Conservation (phyloP, 2,888 invertebrate species). For the Ferdinandea cuprea region DNA sequence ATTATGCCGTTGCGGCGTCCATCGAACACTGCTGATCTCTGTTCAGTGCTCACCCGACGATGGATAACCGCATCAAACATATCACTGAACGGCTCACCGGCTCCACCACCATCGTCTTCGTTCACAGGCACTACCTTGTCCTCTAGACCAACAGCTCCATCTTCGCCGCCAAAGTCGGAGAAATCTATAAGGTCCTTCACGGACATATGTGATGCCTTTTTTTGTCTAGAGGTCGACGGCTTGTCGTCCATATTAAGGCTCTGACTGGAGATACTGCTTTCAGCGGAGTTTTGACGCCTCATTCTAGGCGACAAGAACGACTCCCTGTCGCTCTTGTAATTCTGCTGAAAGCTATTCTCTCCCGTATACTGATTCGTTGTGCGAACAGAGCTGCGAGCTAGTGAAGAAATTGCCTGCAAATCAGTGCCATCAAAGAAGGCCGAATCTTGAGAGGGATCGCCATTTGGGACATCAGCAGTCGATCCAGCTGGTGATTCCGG, state of each 20-base stretch:
- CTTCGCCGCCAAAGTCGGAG: conserved; percentile 80
- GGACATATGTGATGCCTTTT: conserved; percentile 41
- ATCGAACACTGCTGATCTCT: conserved; percentile 81
- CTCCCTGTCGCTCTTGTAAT: conserved; percentile 81
- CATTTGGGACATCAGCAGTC: conserved; percentile 28
- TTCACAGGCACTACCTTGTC: conserved; percentile 46
- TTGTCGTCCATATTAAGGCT: conserved; percentile 81
- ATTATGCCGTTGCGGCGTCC: conserved; percentile 83
- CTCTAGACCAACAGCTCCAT: conserved; percentile 72
- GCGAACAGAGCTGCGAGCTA: conserved; percentile 82
- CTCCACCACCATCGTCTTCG: conserved; percentile 53
- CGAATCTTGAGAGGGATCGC: conserved; percentile 80
- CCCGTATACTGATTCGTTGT: conserved; percentile 81
- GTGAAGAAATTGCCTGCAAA: conserved; percentile 79
- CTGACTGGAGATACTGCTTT: conserved; percentile 83
- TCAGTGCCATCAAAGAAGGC: conserved; percentile 81
- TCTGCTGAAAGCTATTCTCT: conserved; percentile 82
- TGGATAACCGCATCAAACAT: conserved; percentile 79
- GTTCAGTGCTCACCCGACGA: conserved; percentile 80
- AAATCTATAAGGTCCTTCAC: conserved; percentile 81
- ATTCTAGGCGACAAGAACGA: conserved; percentile 80
- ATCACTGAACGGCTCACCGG: conserved; percentile 75
- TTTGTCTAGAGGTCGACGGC: conserved; percentile 53
- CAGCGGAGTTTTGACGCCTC: conserved; percentile 82
- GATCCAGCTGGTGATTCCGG: conserved; percentile 67